Evolutionary conservation across 1,140 invertebrate genomes (phyloP), one percentile per base, ranked within the genome.

Genomic region (Rhagoletis pomonella): DNA sequence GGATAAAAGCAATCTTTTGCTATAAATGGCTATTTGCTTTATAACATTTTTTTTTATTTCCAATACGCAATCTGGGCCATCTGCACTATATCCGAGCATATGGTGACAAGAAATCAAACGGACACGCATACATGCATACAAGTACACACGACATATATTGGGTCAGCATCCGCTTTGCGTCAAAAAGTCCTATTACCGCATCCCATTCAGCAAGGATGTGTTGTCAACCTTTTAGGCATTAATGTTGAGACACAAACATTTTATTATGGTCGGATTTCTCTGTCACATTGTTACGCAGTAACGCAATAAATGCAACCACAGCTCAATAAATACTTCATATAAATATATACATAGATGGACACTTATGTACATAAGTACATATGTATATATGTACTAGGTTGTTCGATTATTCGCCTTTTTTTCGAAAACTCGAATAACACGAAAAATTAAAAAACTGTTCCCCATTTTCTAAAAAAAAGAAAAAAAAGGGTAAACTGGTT

Each of bases 11-110:
- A 67, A 39, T 67, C 64, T 29, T 29, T 55, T 55, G 12, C 3
- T 2, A 67, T 42, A 73, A 73, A n/a, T 12, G 9, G 42, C 67
- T 73, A 14, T 47, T 73, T 44, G 14, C 42, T 73, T 47, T 73
- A 55, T 47, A 44, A 42, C 67, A 73, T 73, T 73, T 69, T 29
- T 29, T 29, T 29, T 73, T 73, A 44, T 73, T 73, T 73, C 12
- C 17, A 12, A 47, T 73, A 44, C 67, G 12, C 14, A 73, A 2
- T 44, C 60, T 14, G 4, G 10, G 12, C 2, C 60, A 62, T 14
- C 4, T n/a, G 12, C 6, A 12, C 29, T 14, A 12, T 14, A 65
- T 42, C 50, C 2, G 1, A 7, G 50, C 50, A 55, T 55, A 55
- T 65, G 29, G 3, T 39, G 19, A 9, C 4, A 4, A 7, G 10